These are phyloP conservation scores for Cheumatopsyche charites DNA, from an alignment of 1,140 invertebrate genomes.

Conservation along the genomic window DNA sequence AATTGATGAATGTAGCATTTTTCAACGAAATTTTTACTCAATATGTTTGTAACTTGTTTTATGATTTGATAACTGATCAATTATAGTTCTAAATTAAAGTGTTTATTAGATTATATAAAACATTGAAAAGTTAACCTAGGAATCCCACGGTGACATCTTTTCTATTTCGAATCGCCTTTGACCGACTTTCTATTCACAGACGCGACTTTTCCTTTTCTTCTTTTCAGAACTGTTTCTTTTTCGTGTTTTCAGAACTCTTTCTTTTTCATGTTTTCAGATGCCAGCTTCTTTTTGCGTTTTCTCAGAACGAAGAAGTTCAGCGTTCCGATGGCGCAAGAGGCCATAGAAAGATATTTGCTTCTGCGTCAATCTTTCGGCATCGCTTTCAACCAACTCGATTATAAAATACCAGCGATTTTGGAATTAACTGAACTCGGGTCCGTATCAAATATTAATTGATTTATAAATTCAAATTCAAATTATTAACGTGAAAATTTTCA, in stretches of 20 bases:
- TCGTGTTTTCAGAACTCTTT: background rate
- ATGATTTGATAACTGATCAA: no score
- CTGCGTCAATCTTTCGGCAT: constrained; percentile 74
- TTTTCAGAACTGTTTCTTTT: background rate
- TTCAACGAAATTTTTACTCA: no score
- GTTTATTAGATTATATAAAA: no score
- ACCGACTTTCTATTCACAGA: background rate
- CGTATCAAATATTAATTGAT: background rate
- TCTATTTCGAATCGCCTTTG: constrained; percentile 2
- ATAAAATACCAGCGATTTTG: constrained; percentile 70
- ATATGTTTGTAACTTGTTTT: no score
- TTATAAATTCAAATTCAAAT: background rate
- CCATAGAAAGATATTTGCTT: constrained; percentile 81
- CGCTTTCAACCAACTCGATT: constrained; percentile 76
- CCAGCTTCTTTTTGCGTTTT: constrained; percentile 77
- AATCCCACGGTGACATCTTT: background rate
- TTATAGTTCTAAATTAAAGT: no score
- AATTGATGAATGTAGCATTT: no score
- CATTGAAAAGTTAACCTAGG: no score
- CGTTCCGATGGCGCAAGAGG: constrained; percentile 79
- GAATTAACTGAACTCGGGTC: constrained; percentile 75
- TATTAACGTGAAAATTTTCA: no score
- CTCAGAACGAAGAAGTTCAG: constrained; percentile 84
- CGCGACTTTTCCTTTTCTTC: background rate
- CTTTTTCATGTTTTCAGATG: constrained; percentile 62